Conservation (phyloP, 1,140 invertebrate species). For the Pseudachorutes palmiensis region DNA sequence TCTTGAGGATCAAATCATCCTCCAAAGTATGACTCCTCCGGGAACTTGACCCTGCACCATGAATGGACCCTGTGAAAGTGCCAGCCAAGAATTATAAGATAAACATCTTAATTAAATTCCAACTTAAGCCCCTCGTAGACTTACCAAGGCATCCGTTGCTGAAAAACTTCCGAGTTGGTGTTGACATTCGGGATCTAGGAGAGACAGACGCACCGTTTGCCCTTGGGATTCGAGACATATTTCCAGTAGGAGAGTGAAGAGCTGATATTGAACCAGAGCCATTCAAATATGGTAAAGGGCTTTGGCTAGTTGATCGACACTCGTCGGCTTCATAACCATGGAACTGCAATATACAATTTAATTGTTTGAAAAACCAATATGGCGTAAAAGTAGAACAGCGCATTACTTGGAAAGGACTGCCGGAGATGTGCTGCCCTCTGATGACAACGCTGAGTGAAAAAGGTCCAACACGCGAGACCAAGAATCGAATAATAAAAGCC, state of each 20-base stretch:
- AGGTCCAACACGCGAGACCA: conserved; percentile 30
- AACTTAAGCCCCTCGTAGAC: neutral
- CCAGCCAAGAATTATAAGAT: neutral
- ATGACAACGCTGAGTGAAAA: conserved; percentile 30
- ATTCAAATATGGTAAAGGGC: conserved; percentile 22
- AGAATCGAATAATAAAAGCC: conserved; percentile 34
- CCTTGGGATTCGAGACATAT: conserved; percentile 34
- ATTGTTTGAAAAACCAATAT: neutral
- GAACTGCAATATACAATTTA: neutral
- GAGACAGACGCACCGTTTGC: conserved; percentile 34
- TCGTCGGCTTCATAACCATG: no score
- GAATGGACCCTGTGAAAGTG: conserved; percentile 40
- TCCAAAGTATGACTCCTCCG: conserved; percentile 46
- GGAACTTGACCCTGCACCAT: conserved; percentile 41
- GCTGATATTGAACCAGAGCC: neutral
- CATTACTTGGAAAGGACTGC: conserved; percentile 33
- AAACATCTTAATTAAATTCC: neutral
- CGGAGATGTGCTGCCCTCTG: conserved; percentile 32
- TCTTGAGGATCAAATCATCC: conserved; percentile 46
- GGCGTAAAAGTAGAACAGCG: no score
- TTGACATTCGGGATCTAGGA: conserved; percentile 36
- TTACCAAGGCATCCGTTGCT: conserved; percentile 27
- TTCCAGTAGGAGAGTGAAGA: conserved; percentile 23
- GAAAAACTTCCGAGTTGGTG: conserved; percentile 33
- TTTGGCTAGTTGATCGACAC: no score